A percentile compares a stretch with the other conserved stretches of the same genome.
Conservation (phyloP, 2,113 vertebrate genomes). For the Gopherus evgoodei region DNA sequence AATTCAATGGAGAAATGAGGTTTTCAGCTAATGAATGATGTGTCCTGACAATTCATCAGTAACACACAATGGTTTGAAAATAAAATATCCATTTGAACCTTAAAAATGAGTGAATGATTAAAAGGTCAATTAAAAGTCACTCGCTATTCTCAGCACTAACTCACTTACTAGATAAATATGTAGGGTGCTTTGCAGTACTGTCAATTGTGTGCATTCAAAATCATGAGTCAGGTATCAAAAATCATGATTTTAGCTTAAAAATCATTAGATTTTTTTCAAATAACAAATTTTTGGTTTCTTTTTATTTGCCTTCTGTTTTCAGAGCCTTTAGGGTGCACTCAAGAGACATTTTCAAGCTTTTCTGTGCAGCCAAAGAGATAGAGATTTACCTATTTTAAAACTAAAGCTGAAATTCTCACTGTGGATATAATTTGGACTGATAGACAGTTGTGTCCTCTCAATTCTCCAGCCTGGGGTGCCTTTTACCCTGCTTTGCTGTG, state of each 20-base stretch:
- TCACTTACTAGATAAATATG: not conserved
- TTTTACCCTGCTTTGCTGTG: too few species aligned
- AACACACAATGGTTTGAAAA: too few species aligned
- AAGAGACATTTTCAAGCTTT: not conserved
- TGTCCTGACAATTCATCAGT: too few species aligned
- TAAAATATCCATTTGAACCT: too few species aligned
- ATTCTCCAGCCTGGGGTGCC: too few species aligned
- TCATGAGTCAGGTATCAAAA: not conserved
- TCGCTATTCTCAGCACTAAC: not conserved
- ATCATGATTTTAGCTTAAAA: not conserved
- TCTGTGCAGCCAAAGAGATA: not conserved
- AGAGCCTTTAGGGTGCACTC: not conserved
- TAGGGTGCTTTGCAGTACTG: not conserved
- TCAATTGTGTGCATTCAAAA: not conserved
- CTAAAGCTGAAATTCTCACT: not conserved
- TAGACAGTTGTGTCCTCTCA: too few species aligned
- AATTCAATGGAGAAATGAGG: not conserved
- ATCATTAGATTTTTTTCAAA: not conserved
- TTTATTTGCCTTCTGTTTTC: not conserved
- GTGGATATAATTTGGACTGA: too few species aligned
- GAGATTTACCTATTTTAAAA: not conserved
- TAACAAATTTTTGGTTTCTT: not conserved
- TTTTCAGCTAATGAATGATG: not conserved
- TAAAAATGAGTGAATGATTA: not conserved
- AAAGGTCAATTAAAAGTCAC: not conserved